Percentiles rank a stretch among this genome's conserved stretches.
phyloP scores from a whole-genome alignment of 2,888 invertebrate species.

The Meliscaeva auricollis region DNA sequence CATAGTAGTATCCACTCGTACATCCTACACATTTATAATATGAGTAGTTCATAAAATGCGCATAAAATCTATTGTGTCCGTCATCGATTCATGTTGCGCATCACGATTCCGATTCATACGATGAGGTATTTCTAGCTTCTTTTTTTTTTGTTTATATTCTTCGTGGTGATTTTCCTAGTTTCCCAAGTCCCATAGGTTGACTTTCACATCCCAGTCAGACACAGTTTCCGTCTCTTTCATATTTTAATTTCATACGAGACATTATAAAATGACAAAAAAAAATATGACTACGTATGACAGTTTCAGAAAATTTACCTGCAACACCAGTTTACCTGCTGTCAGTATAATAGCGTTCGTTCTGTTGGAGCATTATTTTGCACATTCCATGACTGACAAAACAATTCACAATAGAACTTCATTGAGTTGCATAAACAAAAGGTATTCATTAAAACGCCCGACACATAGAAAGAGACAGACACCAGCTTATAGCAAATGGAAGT shows the following conservation, averaged over 20 bases:
- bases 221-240: conserved; percentile 40
- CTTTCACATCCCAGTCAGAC: conserved; percentile 40
- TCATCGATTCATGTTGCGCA: conserved; percentile 40
- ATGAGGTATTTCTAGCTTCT: background rate
- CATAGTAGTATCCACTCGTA: background rate
- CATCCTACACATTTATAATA: conserved; percentile 18
- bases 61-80: conserved; percentile 53
- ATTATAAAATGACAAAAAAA: conserved; percentile 54
- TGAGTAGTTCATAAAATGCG: conserved; percentile 55
- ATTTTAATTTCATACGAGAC: conserved; percentile 8
- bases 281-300: conserved; percentile 56
- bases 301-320: background rate
- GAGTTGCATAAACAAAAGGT: conserved; percentile 64
- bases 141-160: background rate
- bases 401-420: conserved; percentile 50
- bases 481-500: conserved; percentile 56
- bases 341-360: background rate
- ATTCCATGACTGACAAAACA: conserved; percentile 51
- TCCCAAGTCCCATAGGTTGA: background rate
- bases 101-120: background rate
- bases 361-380: conserved; percentile 48
- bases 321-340: conserved; percentile 28
- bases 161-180: background rate
- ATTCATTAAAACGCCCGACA: conserved; percentile 47
- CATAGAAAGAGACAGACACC: conserved; percentile 40